Base-by-base conservation (phyloP, 2,888 invertebrate species). In the Ceramica pisi region DNA sequence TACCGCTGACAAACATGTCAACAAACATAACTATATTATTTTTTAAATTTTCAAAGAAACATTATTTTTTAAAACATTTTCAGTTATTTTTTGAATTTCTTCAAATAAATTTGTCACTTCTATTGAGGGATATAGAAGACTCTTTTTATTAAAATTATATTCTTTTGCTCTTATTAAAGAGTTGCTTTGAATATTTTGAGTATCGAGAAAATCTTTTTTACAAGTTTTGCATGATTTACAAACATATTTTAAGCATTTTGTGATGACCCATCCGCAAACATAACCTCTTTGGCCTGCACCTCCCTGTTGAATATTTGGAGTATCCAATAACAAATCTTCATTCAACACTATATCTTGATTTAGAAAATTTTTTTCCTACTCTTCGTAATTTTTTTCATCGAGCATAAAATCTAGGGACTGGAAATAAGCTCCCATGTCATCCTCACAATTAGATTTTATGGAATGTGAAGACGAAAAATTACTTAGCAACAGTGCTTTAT, bases 391-490 rank as follows among this genome's bases (percentile, higher is more conserved):
- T 51, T 14, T 51, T 23, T 51, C 51, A 14, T 51, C 2, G 0
- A 23, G 23, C 21, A 51, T 51, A 2, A 6, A 23, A 51, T 51
- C 51, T 14, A 51, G 12, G 14, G 23, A 23, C 14, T 23, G 51
- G 21, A 51, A 51, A 23, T 23, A 59, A 1, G 41, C 21, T 41
- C 16, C 59, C 21, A 41, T 59, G 41, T 59, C 59, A 9, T 41
- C 21, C 38, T 41, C 59, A 41, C 59, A 59, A 59, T 41, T 59
- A 0, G 21, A 41, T 59, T 41, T 59, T 23, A 59, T 59, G 21
- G 59, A 41, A 10, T 59, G 59, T 23, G 59, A 41, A 23, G 41
- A 59, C 38, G 59, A 59, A 41, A 41, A n/a, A n/a, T n/a, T n/a
- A n/a, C n/a, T n/a, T n/a, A n/a, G n/a, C n/a, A n/a, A n/a, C n/a